A percentile compares a stretch with the other conserved stretches of the same genome.
Evolutionary conservation across 2,888 invertebrate species (phyloP).

Genomic region (Nymphalis urticae): DNA sequence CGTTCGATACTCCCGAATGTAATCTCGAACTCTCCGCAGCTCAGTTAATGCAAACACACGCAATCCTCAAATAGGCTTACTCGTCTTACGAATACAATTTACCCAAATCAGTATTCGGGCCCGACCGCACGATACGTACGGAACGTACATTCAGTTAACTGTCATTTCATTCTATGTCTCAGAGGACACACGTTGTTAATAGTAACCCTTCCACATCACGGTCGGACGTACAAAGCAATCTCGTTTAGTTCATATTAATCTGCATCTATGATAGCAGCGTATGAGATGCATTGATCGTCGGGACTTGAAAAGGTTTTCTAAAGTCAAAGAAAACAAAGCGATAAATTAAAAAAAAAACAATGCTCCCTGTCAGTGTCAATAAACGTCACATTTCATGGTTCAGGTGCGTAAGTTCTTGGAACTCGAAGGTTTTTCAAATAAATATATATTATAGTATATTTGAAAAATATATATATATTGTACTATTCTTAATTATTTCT

Average conservation of each 20-base stretch:
- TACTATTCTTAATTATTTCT: no score
- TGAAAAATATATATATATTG: no score
- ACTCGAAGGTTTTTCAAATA: no score
- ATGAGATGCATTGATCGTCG: not conserved
- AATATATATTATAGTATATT: no score
- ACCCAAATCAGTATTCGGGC: conserved; percentile 36
- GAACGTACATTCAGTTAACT: conserved; percentile 29
- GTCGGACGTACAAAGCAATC: conserved; percentile 4
- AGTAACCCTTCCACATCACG: conserved; percentile 5
- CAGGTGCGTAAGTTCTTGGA: no score
- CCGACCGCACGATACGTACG: conserved; percentile 28
- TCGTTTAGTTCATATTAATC: conserved; percentile 9
- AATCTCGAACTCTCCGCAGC: conserved; percentile 24
- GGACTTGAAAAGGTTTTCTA: not conserved
- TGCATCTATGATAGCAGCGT: not conserved
- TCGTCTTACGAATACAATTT: conserved; percentile 37
- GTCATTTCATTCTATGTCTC: conserved; percentile 27
- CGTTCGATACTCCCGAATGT: conserved; percentile 24
- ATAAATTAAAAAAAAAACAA: no score
- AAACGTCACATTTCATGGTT: no score
- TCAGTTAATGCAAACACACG: conserved; percentile 28
- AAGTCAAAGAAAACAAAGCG: no score
- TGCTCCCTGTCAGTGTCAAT: no score
- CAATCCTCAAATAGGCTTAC: conserved; percentile 34
- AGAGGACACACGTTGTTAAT: conserved; percentile 13